Evolutionary conservation across 2,797 vertebrate species (phyloP), one percentile per base, ranked within the genome.

Genomic region (Naso thynnoides): DNA sequence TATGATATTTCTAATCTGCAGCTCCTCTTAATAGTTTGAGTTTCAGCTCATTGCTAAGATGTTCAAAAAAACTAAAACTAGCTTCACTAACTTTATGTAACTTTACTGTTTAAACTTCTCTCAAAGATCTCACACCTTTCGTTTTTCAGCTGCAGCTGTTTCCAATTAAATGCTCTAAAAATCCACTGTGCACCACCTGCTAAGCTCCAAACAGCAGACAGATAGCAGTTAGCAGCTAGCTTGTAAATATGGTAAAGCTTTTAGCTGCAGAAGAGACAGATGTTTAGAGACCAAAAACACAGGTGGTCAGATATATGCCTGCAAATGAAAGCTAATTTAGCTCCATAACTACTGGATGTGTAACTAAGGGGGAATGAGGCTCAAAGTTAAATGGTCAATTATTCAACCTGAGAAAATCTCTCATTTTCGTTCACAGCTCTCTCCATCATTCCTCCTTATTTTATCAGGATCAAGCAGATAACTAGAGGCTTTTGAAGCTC

Each of bases 381-480:
- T 52, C 13, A n/a, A 8, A n/a, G n/a, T n/a, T 1, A 0, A 56
- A 50, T 6, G 1, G 39, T 38, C 33, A 21, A 21, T 24, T 16
- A 33, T 3, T 41, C 16, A 61, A 23, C 3, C 39, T 33, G 13
- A 38, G 3, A 44, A 36, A 52, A 54, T 33, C 13, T 42, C 9
- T 19, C 8, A 31, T 69, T 31, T 44, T 59, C 29, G 47, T 33
- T 62, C 57, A 14, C 26, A 3, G 55, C n/a, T 57, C 29, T 50
- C 41, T 54, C 38, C 33, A 8, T 45, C 5, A 60, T 24, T 18
- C 19, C 15, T 21, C 27, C 23, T 29, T 29, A 23, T 33, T 38
- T 75, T 9, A 53, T n/a, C 24, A 5, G 8, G 23, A 73, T 57
- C 7, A 33, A 66, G 26, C 18, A 21, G 36, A 58, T 42, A 56